Evolutionary conservation across 2,113 vertebrate species (phyloP).

Genomic region (Orientallactaga bullata): DNA sequence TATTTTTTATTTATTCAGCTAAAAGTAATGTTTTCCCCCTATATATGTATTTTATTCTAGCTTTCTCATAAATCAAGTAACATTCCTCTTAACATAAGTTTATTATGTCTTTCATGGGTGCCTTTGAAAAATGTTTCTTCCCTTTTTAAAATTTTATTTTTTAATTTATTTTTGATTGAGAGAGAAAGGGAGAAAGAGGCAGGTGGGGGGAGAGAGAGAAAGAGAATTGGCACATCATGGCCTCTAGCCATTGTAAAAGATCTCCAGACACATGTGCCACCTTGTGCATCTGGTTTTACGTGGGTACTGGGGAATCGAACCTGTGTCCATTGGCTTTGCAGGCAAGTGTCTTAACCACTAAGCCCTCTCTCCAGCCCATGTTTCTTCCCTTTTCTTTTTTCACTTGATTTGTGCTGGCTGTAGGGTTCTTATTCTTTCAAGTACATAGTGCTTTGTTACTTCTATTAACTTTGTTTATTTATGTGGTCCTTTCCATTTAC

Average conservation of each 20-base stretch:
- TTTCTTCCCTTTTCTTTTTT: not conserved
- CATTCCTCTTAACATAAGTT: not conserved
- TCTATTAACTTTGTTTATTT: not conserved
- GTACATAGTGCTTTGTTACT: not conserved
- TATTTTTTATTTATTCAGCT: constrained; percentile 19
- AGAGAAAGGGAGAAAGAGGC: too few relatives aligned
- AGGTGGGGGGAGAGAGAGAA: too few relatives aligned
- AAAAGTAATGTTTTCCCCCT: not conserved
- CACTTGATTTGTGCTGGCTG: not conserved
- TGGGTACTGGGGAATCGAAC: too few relatives aligned
- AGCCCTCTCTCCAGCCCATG: too few relatives aligned
- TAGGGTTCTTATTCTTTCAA: not conserved
- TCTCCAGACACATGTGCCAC: too few relatives aligned
- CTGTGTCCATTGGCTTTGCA: too few relatives aligned
- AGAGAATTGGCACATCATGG: too few relatives aligned
- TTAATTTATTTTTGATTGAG: too few relatives aligned
- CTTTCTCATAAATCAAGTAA: not conserved
- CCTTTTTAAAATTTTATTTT: not conserved
- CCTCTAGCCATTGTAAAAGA: too few relatives aligned
- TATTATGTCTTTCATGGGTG: not conserved
- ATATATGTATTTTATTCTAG: not conserved
- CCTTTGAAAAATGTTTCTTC: not conserved
- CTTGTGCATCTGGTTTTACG: too few relatives aligned
- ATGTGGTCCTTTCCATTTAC: not conserved
- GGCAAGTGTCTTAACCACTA: too few relatives aligned